phyloP scores from a whole-genome alignment of 2,113 vertebrate species.

The Cephalopholis sonnerati region DNA sequence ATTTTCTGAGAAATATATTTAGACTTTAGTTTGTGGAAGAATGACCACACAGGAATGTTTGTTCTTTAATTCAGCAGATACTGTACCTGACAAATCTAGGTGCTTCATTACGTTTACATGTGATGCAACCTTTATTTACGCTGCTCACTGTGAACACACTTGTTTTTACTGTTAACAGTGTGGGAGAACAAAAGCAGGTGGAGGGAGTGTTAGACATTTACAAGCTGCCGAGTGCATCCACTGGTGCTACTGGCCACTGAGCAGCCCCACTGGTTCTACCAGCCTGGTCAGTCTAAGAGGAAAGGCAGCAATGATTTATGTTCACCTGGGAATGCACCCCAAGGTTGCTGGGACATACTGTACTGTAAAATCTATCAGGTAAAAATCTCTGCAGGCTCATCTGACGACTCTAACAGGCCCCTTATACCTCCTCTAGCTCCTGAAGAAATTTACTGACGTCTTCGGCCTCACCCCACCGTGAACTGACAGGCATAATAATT shows the following conservation, averaged over 20 bases:
- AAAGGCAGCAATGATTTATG: conserved; percentile 35
- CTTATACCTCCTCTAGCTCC: conserved; percentile 7
- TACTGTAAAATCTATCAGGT: conserved; percentile 63
- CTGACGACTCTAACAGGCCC: conserved; percentile 63
- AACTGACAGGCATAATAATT: conserved; percentile 56
- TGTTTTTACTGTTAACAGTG: not conserved
- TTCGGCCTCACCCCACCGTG: conserved; percentile 28
- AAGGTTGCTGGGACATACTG: conserved; percentile 24
- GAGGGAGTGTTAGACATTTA: conserved; percentile 2
- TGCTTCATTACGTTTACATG: not conserved
- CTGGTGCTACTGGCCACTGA: conserved; percentile 6
- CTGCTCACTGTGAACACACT: not conserved
- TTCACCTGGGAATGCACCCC: conserved; percentile 39
- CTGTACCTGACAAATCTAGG: not conserved
- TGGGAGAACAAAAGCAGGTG: not conserved
- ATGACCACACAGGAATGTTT: not conserved
- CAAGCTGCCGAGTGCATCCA: conserved; percentile 25
- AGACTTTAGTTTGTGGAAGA: too few species aligned
- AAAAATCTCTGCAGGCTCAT: conserved; percentile 31
- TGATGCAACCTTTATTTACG: not conserved
- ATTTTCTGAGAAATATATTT: not conserved
- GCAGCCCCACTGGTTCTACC: conserved; percentile 29
- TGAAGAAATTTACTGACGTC: conserved; percentile 33
- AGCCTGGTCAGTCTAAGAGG: conserved; percentile 10
- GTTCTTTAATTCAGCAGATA: not conserved